These are phyloP conservation scores for Bedellia somnulentella DNA, from an alignment of 2,888 invertebrate species.

Conservation along the genomic window DNA sequence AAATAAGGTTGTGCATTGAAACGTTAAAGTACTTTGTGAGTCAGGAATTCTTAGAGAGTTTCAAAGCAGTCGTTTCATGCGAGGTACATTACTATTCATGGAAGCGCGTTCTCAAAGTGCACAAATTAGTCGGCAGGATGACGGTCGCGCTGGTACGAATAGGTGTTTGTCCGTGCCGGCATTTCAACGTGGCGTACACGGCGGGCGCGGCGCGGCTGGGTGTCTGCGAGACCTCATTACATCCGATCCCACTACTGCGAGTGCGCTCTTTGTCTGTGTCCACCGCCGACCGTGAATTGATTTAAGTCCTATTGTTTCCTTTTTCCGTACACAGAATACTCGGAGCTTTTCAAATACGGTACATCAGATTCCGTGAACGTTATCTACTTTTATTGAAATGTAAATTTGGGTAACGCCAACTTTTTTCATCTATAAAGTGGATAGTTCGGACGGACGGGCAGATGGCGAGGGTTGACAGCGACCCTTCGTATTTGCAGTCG, in stretches of 20 bases:
- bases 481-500: constrained; percentile 33
- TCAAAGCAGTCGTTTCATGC: no score
- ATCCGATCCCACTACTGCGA: constrained; percentile 12
- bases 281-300: constrained; percentile 29
- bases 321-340: constrained; percentile 18
- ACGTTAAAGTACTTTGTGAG: no score
- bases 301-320: constrained; percentile 40
- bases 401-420: constrained; percentile 21
- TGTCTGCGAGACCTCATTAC: no score
- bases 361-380: neutral
- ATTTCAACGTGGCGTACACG: no score
- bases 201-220: no score
- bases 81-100: no score
- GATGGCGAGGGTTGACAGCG: constrained; percentile 20
- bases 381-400: constrained; percentile 26
- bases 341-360: no score
- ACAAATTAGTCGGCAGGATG: constrained; percentile 35
- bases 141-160: constrained; percentile 17
- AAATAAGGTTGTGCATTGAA: no score
- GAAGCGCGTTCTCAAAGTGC: constrained; percentile 27
- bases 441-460: constrained; percentile 32
- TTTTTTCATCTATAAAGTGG: constrained; percentile 18
- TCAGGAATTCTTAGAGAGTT: no score
- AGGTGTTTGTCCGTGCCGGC: no score
- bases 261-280: constrained; percentile 33